Percentiles rank a stretch among this genome's conserved stretches.
These are phyloP conservation scores for Eucidaris tribuloides DNA, from an alignment of 35 echinoderm and acorn worm species.

Conservation along the genomic window DNA sequence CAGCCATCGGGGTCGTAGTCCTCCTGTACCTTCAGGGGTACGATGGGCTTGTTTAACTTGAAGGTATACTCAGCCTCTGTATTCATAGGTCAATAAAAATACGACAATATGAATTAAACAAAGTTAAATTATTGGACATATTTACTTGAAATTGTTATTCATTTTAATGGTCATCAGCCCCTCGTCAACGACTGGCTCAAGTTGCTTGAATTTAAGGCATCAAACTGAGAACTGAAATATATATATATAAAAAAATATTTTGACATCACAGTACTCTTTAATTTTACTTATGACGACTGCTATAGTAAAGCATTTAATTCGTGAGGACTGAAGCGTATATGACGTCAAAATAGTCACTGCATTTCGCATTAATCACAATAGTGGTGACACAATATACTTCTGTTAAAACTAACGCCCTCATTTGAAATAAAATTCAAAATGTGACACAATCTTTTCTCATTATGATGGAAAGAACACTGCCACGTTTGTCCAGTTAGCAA, in stretches of 20 bases:
- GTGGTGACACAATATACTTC: too few species aligned
- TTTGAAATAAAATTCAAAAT: too few species aligned
- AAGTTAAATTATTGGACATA: neutral
- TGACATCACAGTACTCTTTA: neutral
- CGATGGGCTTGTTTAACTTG: slow-evolving; percentile 56
- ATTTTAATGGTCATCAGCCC: neutral
- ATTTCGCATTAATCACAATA: too few species aligned
- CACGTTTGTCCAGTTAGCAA: too few species aligned
- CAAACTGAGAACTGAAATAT: neutral
- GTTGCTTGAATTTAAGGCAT: neutral
- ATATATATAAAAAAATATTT: neutral
- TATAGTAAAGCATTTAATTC: too few species aligned
- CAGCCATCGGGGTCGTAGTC: slow-evolving; percentile 71
- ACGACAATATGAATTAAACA: neutral
- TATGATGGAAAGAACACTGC: too few species aligned
- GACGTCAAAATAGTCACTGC: too few species aligned
- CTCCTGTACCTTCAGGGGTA: slow-evolving; percentile 46
- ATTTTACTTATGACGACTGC: too few species aligned
- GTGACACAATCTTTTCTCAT: too few species aligned
- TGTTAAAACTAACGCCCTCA: too few species aligned
- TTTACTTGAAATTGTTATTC: neutral
- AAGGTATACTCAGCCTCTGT: slow-evolving; percentile 74
- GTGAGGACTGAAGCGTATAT: too few species aligned
- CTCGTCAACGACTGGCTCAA: neutral
- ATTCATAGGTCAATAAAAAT: neutral